Percentiles rank a stretch among this genome's conserved stretches.
Evolutionary conservation across 1,140 invertebrate genomes (phyloP).

Genomic region (Adelges cooleyi): DNA sequence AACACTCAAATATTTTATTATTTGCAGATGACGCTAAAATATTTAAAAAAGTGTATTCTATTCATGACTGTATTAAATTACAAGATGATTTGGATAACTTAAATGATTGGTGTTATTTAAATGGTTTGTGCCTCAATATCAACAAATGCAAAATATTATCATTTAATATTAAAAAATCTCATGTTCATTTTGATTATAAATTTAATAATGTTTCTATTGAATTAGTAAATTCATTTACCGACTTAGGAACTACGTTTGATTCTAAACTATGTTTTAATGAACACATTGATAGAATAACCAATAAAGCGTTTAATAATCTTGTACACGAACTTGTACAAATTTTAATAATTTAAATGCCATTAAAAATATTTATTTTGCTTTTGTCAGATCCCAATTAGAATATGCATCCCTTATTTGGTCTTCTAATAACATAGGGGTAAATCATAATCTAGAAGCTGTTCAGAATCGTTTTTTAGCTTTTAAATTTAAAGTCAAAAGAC

Average conservation of each 20-base stretch:
- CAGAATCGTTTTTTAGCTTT: too few relatives aligned
- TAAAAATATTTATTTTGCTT: too few relatives aligned
- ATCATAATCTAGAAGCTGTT: too few relatives aligned
- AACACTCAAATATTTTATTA: neutral
- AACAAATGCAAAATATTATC: neutral
- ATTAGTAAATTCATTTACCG: neutral
- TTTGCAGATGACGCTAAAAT: neutral
- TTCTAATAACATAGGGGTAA: too few relatives aligned
- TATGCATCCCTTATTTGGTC: too few relatives aligned
- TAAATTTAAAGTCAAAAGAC: too few relatives aligned
- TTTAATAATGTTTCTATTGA: neutral
- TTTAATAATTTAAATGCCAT: too few relatives aligned
- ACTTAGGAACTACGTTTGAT: neutral
- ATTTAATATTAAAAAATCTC: neutral
- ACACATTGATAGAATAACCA: too few relatives aligned
- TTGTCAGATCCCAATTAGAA: too few relatives aligned
- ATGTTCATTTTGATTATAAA: neutral
- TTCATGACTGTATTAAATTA: neutral
- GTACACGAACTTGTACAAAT: too few relatives aligned
- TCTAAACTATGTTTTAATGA: neutral
- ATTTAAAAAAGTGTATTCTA: neutral
- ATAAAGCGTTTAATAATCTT: too few relatives aligned
- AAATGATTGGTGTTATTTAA: neutral
- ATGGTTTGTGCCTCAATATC: neutral
- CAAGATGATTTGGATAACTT: neutral